A percentile compares a stretch with the other conserved stretches of the same genome.
Conservation (phyloP, 1,140 invertebrate species). For the Heliconius nattereri region DNA sequence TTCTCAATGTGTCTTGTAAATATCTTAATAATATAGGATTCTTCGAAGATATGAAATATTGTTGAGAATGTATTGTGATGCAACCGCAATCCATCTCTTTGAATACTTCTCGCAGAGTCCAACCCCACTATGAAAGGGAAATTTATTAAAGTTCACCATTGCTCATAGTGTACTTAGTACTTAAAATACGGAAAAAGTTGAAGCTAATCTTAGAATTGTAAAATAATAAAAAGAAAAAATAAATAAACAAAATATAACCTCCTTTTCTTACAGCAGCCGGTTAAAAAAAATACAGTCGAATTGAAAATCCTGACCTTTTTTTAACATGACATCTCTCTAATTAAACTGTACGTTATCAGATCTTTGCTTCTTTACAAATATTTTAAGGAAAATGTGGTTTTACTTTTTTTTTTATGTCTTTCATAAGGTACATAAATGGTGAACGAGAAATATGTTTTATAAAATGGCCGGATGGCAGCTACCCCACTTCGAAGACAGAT, state of each 20-base stretch:
- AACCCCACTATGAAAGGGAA: background rate
- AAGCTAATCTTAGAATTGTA: too few relatives aligned
- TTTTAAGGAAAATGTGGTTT: conserved; percentile 2
- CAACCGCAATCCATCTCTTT: background rate
- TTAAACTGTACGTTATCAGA: background rate
- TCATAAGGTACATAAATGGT: conserved; percentile 68
- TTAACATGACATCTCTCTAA: background rate
- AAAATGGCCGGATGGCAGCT: conserved; percentile 75
- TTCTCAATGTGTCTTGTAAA: background rate
- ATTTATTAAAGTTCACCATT: too few relatives aligned
- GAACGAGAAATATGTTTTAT: conserved; percentile 75
- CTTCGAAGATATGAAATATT: background rate
- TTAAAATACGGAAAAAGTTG: too few relatives aligned
- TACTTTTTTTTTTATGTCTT: conserved; percentile 26
- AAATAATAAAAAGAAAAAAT: too few relatives aligned
- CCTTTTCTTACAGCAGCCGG: too few relatives aligned
- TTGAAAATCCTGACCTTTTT: background rate
- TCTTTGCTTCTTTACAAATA: background rate
- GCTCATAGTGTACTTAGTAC: too few relatives aligned
- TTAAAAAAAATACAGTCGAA: too few relatives aligned
- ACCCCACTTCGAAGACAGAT: conserved; percentile 69
- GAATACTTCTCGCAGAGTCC: background rate
- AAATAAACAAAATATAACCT: too few relatives aligned
- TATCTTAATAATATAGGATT: background rate
- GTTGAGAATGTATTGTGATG: background rate